Evolutionary conservation across 2,888 invertebrate species (phyloP).

Genomic region (Drosophila putrida): DNA sequence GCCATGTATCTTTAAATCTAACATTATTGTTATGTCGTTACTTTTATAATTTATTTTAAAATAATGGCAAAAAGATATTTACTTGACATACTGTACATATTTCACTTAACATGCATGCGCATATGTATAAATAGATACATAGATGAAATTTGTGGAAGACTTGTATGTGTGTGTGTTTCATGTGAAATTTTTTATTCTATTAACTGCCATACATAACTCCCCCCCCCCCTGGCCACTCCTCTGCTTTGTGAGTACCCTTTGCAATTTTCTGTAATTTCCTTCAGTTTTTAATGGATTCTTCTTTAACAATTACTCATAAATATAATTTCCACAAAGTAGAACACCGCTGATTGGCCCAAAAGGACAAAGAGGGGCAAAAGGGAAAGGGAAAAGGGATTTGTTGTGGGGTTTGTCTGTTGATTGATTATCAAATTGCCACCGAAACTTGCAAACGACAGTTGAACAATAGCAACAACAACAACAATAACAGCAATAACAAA

Average conservation of each 20-base stretch:
- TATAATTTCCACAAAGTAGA: constrained; percentile 41
- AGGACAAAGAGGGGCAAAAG: no score
- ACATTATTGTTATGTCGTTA: no score
- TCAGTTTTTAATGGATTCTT: constrained; percentile 43
- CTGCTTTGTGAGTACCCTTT: background rate
- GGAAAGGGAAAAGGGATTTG: background rate
- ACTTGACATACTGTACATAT: background rate
- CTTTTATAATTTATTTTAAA: no score
- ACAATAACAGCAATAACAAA: background rate
- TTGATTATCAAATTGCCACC: constrained; percentile 56
- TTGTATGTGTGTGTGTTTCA: constrained; percentile 14
- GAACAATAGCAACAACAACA: constrained; percentile 24
- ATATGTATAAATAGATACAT: background rate
- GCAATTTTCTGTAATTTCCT: constrained; percentile 19
- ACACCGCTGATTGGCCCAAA: constrained; percentile 16
- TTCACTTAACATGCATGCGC: background rate
- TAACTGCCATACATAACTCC: constrained; percentile 1
- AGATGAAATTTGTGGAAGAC: constrained; percentile 13
- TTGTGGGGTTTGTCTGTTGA: constrained; percentile 32
- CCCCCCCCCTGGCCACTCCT: no score
- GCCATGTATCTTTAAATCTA: no score
- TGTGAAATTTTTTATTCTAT: constrained; percentile 21
- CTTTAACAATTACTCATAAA: constrained; percentile 47
- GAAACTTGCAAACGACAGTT: constrained; percentile 42
- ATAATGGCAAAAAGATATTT: no score